These are phyloP conservation scores for Scaptomyza tumidula DNA, from an alignment of 2,888 invertebrate genomes.

Conservation along the genomic window DNA sequence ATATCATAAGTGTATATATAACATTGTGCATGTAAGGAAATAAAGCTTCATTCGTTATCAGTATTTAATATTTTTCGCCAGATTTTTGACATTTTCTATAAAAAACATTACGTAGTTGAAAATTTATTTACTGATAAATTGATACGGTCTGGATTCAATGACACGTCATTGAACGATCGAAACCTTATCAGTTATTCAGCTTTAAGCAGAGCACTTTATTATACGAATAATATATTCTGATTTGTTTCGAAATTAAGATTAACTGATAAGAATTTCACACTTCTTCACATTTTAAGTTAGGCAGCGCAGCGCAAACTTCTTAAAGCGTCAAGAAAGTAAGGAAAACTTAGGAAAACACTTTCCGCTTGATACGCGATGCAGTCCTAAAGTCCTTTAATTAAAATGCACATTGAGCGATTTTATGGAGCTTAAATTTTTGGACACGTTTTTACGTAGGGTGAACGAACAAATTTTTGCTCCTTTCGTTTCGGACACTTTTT, in stretches of 20 bases:
- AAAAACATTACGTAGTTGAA: background rate
- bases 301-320: constrained; percentile 17
- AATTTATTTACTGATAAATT: background rate
- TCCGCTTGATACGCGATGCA: constrained; percentile 42
- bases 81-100: too few species aligned
- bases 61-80: too few species aligned
- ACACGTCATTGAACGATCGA: constrained; percentile 1
- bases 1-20: too few species aligned
- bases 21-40: too few species aligned
- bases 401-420: constrained; percentile 60
- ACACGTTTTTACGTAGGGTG: constrained; percentile 49
- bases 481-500: constrained; percentile 55
- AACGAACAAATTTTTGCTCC: constrained; percentile 50
- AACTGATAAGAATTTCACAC: background rate
- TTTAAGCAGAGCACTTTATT: background rate
- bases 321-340: background rate
- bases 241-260: constrained; percentile 11
- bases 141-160: background rate
- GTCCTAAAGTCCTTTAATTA: constrained; percentile 63
- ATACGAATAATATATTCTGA: background rate
- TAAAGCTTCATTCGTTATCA: too few species aligned
- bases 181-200: background rate
- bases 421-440: constrained; percentile 46
- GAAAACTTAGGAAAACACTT: constrained; percentile 22
- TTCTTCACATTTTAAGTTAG: constrained; percentile 19